These are phyloP conservation scores for Sarcophaga rosellei DNA, from an alignment of 2,888 invertebrate genomes.

Conservation along the genomic window DNA sequence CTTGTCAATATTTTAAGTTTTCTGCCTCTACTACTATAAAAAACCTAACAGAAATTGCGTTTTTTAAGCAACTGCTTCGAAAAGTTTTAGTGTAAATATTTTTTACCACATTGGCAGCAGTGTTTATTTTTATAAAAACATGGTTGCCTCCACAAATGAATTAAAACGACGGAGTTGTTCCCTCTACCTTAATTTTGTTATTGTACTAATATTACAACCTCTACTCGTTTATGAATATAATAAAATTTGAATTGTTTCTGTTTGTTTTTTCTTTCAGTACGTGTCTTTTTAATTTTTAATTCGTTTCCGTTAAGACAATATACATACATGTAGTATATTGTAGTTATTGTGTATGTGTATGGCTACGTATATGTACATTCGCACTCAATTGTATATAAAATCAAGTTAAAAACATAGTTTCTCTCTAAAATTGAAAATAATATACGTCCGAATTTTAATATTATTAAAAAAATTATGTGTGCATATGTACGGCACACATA, in stretches of 20 bases:
- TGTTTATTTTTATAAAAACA: background rate
- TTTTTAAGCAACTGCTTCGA: too few species aligned
- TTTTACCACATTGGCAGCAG: background rate
- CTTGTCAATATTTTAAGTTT: too few species aligned
- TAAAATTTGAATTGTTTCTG: background rate
- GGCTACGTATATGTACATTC: background rate
- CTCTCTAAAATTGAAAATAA: background rate
- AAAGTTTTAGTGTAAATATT: too few species aligned
- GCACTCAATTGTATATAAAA: conserved; percentile 4
- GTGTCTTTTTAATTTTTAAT: conserved; percentile 29
- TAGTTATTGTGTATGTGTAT: too few species aligned
- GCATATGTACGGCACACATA: background rate
- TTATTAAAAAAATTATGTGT: background rate
- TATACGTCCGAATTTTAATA: background rate
- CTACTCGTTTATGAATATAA: background rate
- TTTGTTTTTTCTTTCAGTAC: conserved; percentile 37
- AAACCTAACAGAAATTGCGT: too few species aligned
- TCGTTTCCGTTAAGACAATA: conserved; percentile 42
- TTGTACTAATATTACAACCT: background rate
- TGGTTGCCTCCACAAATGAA: background rate
- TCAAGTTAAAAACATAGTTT: conserved; percentile 15
- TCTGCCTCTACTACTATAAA: too few species aligned
- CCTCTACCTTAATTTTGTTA: background rate
- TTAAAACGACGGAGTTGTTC: background rate
- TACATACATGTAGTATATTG: too few species aligned